A percentile compares a stretch with the other conserved stretches of the same genome.
Conservation (phyloP, 2,797 vertebrate genomes). For the Pantherophis alleghaniensis region DNA sequence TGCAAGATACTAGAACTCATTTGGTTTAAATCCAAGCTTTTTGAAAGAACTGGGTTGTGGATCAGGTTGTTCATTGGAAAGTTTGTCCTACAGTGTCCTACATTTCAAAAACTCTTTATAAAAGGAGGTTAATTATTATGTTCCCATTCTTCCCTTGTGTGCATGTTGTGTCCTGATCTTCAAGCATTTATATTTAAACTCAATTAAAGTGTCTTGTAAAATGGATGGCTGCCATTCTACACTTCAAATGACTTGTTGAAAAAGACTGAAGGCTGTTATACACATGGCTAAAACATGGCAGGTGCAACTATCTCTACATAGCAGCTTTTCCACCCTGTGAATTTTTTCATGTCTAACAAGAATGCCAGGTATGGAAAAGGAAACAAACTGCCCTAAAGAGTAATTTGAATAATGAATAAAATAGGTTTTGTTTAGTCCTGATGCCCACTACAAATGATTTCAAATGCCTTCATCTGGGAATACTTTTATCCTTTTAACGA, state of each 20-base stretch:
- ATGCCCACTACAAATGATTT: not conserved
- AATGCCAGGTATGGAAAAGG: not conserved
- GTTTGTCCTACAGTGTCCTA: constrained; percentile 22
- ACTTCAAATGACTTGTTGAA: not conserved
- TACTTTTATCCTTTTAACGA: not conserved
- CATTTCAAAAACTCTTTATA: constrained; percentile 17
- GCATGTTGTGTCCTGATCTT: not conserved
- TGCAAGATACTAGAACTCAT: constrained; percentile 14
- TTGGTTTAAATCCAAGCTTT: constrained; percentile 20
- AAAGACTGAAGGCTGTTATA: not conserved
- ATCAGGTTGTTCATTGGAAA: constrained; percentile 2
- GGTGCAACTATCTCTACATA: not conserved
- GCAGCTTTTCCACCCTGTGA: not conserved
- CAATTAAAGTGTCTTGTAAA: constrained; percentile 11
- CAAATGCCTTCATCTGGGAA: not conserved
- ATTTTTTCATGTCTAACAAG: not conserved
- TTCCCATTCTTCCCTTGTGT: constrained; percentile 15
- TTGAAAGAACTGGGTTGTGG: constrained; percentile 22
- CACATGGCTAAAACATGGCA: not conserved
- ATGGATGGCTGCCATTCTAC: not conserved
- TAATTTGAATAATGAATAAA: not conserved
- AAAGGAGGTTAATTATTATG: constrained; percentile 28
- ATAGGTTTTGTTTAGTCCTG: not conserved
- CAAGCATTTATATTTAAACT: constrained; percentile 6
- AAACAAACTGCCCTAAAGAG: not conserved